These are phyloP conservation scores for Saccostrea glomerata DNA, from an alignment of 1,140 invertebrate species.

Conservation along the genomic window DNA sequence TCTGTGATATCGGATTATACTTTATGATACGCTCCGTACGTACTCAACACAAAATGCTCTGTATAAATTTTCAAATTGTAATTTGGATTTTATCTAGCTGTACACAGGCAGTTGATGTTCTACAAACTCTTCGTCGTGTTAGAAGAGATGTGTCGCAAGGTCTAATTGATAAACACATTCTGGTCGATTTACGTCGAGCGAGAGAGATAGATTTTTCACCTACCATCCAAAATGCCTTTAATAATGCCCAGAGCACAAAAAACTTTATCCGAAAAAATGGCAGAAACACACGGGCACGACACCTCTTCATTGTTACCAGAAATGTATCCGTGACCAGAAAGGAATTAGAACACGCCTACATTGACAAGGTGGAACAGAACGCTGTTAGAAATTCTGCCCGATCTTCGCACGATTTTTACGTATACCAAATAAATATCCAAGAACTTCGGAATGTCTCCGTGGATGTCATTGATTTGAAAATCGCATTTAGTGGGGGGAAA, in stretches of 20 bases:
- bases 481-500: neutral
- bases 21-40: neutral
- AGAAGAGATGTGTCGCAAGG: neutral
- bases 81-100: neutral
- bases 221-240: neutral
- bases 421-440: neutral
- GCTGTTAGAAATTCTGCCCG: neutral
- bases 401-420: neutral
- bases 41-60: neutral
- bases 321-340: neutral
- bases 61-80: neutral
- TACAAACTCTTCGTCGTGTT: neutral
- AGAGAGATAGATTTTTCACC: neutral
- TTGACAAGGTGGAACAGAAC: neutral
- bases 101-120: neutral
- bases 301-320: neutral
- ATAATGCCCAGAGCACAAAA: neutral
- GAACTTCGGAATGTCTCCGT: neutral
- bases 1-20: too few relatives aligned
- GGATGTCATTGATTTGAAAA: neutral
- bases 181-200: neutral
- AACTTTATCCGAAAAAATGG: neutral
- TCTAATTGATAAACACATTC: neutral
- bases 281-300: neutral
- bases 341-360: neutral